These are phyloP conservation scores for Triplophysa rosa DNA, from an alignment of 2,113 vertebrate genomes.

Conservation along the genomic window DNA sequence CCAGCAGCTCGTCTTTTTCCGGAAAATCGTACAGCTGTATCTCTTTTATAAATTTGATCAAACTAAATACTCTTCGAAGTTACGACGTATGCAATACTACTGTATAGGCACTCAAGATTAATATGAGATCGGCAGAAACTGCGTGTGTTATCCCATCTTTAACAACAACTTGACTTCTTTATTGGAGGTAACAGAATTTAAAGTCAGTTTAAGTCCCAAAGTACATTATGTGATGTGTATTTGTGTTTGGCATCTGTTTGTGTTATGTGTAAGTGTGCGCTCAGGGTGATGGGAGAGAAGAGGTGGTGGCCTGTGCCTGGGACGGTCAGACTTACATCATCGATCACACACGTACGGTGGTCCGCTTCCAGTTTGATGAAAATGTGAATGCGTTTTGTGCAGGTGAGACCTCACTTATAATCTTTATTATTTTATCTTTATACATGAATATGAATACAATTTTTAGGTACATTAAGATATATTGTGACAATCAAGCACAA, in stretches of 20 bases:
- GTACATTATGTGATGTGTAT: background rate
- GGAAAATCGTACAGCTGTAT: too few species aligned
- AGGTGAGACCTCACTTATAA: slow-evolving; percentile 70
- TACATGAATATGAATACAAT: too few species aligned
- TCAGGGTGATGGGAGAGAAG: slow-evolving; percentile 92
- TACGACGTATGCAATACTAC: too few species aligned
- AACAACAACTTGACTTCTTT: background rate
- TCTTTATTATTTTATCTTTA: background rate
- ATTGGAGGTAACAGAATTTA: background rate
- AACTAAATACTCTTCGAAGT: too few species aligned
- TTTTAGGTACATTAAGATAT: too few species aligned
- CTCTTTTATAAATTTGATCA: too few species aligned
- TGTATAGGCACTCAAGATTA: too few species aligned
- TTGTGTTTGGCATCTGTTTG: background rate
- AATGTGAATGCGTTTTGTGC: slow-evolving; percentile 98
- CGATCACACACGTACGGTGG: slow-evolving; percentile 88
- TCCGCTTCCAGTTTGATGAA: slow-evolving; percentile 96
- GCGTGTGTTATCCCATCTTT: too few species aligned
- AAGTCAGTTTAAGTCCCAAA: background rate
- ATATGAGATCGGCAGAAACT: too few species aligned
- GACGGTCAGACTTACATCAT: slow-evolving; percentile 98
- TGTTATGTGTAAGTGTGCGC: slow-evolving; percentile 42
- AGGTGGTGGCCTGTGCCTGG: slow-evolving; percentile 97
- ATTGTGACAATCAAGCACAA: too few species aligned
- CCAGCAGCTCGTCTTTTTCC: too few species aligned